These are phyloP conservation scores for Lepidocyrtinus sp. DNA, from an alignment of 2,888 invertebrate genomes.

Conservation along the genomic window DNA sequence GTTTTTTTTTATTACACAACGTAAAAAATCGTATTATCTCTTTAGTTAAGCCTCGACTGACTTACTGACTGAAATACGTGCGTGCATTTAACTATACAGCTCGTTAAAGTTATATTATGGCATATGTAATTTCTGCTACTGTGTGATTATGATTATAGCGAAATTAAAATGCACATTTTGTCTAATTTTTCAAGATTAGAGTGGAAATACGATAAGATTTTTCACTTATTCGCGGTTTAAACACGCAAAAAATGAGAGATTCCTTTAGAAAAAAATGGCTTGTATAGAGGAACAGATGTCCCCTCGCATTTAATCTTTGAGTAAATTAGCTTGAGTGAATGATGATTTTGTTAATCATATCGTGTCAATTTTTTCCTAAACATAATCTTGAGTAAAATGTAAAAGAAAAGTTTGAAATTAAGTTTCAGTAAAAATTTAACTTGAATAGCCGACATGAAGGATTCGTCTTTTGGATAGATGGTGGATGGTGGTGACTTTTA, in stretches of 20 bases:
- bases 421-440: too few species aligned
- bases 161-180: constrained; percentile 2
- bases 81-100: background rate
- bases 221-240: background rate
- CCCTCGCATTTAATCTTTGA: background rate
- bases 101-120: background rate
- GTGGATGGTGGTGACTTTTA: background rate
- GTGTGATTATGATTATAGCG: background rate
- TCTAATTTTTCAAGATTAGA: background rate
- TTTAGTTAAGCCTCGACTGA: background rate
- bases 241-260: background rate
- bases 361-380: constrained; percentile 7
- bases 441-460: too few species aligned
- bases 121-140: background rate
- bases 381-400: too few species aligned
- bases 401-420: too few species aligned
- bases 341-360: background rate
- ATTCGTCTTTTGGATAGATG: too few species aligned
- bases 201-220: background rate
- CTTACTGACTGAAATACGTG: background rate
- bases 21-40: constrained; percentile 3
- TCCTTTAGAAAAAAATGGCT: background rate
- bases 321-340: background rate
- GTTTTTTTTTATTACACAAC: background rate
- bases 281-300: background rate